Conservation (phyloP, 2,888 invertebrate genomes). For the Cephus pulcher region DNA sequence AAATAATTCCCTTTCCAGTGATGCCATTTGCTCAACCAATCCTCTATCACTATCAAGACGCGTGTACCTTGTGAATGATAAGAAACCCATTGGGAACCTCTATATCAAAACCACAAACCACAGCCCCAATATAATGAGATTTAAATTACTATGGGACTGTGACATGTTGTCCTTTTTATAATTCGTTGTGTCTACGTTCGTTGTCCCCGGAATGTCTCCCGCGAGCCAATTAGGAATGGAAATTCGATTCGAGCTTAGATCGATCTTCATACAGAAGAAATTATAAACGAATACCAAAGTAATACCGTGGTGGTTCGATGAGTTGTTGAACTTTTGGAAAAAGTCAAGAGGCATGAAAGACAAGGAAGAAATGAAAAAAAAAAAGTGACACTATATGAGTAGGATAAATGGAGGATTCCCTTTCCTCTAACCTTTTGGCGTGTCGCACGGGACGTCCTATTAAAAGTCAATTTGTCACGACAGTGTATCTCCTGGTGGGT, state of each 20-base stretch:
- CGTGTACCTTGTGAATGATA: too few relatives aligned
- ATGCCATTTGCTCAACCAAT: too few relatives aligned
- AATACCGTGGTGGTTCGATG: too few relatives aligned
- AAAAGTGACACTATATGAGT: too few relatives aligned
- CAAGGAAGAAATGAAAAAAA: neutral
- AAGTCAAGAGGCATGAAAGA: neutral
- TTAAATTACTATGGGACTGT: conserved; percentile 65
- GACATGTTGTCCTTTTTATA: conserved; percentile 60
- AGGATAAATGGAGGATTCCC: too few relatives aligned
- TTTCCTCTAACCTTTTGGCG: too few relatives aligned
- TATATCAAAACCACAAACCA: conserved; percentile 62
- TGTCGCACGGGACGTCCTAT: conserved; percentile 20
- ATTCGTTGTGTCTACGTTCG: conserved; percentile 42
- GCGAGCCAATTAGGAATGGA: conserved; percentile 51
- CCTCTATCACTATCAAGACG: too few relatives aligned
- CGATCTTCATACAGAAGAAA: too few relatives aligned
- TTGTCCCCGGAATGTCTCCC: conserved; percentile 20
- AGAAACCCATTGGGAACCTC: conserved; percentile 43
- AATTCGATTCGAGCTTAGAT: conserved; percentile 49
- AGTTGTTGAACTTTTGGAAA: too few relatives aligned
- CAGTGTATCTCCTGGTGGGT: conserved; percentile 1
- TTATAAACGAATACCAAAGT: too few relatives aligned
- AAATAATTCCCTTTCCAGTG: too few relatives aligned
- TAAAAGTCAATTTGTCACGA: conserved; percentile 47
- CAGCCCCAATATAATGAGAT: conserved; percentile 65